Evolutionary conservation across 2,797 vertebrate genomes (phyloP).

Genomic region (Pterois miles): DNA sequence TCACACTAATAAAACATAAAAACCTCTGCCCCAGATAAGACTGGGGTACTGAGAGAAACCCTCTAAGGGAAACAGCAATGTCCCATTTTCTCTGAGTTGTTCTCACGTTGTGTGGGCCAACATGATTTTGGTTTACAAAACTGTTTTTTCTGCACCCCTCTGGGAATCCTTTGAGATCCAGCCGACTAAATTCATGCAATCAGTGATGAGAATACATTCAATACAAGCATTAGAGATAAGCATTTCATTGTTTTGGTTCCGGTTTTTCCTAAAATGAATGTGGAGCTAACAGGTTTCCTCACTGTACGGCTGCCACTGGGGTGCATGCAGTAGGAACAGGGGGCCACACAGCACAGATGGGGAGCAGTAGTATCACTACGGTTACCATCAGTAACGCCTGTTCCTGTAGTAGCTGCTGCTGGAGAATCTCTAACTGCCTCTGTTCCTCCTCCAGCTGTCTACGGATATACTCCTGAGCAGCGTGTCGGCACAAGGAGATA

Average conservation of each 20-base stretch:
- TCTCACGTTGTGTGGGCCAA: conserved; percentile 24
- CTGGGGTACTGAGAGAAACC: conserved; percentile 5
- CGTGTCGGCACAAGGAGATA: conserved; percentile 55
- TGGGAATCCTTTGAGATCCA: conserved; percentile 54
- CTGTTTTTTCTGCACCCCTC: not conserved
- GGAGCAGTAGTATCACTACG: conserved; percentile 32
- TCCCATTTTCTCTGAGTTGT: conserved; percentile 23
- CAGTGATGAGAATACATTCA: conserved; percentile 21
- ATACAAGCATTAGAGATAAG: conserved; percentile 10
- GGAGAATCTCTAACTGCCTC: conserved; percentile 99
- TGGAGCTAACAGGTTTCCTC: too few species aligned
- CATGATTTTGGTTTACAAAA: conserved; percentile 25
- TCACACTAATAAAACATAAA: conserved; percentile 7
- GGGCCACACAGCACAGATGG: conserved; percentile 57
- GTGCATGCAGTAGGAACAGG: conserved; percentile 56
- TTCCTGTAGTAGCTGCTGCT: conserved; percentile 99
- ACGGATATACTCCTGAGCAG: conserved; percentile 98
- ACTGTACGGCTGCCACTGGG: conserved; percentile 17
- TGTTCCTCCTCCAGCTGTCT: conserved; percentile 99
- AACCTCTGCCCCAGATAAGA: conserved; percentile 1
- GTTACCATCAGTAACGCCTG: conserved; percentile 99
- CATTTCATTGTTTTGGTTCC: not conserved
- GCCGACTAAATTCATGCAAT: conserved; percentile 52
- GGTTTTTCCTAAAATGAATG: not conserved
- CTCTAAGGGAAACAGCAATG: conserved; percentile 23